These are phyloP conservation scores for Andrena bucephala DNA, from an alignment of 2,888 invertebrate genomes.

Conservation along the genomic window DNA sequence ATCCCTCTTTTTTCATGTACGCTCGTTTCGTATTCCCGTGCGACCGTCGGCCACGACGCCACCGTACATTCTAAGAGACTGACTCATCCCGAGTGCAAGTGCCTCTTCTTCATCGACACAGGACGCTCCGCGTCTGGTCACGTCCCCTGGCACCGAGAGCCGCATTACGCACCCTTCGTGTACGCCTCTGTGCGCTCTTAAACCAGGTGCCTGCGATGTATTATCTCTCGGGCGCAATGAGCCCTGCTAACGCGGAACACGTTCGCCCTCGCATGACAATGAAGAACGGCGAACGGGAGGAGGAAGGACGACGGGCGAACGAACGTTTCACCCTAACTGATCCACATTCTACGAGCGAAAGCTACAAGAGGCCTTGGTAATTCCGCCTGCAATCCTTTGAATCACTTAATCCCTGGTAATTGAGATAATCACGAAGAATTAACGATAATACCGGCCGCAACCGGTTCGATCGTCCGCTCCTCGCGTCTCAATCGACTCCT, in stretches of 20 bases:
- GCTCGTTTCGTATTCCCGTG: constrained; percentile 75
- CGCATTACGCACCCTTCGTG: constrained; percentile 79
- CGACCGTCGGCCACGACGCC: constrained; percentile 70
- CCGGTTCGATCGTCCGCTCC: not conserved
- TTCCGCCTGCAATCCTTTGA: not conserved
- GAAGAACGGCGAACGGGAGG: constrained; percentile 34
- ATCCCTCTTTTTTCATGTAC: constrained; percentile 67
- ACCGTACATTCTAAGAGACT: constrained; percentile 78
- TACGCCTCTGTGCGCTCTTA: constrained; percentile 74
- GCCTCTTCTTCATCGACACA: constrained; percentile 76
- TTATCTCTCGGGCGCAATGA: constrained; percentile 61
- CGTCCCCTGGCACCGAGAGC: constrained; percentile 73
- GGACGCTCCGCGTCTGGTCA: constrained; percentile 79
- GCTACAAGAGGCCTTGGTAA: not conserved
- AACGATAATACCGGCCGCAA: not conserved
- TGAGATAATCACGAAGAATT: no score
- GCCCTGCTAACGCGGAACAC: constrained; percentile 58
- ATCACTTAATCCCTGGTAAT: no score
- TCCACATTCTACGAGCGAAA: not conserved
- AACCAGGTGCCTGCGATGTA: constrained; percentile 69
- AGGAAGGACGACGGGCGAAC: constrained; percentile 20
- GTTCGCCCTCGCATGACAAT: constrained; percentile 55
- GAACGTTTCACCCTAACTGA: constrained; percentile 20
- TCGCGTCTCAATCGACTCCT: not conserved
- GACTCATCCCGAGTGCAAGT: constrained; percentile 75